These are phyloP conservation scores for Manis pentadactyla DNA, from an alignment of 2,797 vertebrate species.

Conservation along the genomic window DNA sequence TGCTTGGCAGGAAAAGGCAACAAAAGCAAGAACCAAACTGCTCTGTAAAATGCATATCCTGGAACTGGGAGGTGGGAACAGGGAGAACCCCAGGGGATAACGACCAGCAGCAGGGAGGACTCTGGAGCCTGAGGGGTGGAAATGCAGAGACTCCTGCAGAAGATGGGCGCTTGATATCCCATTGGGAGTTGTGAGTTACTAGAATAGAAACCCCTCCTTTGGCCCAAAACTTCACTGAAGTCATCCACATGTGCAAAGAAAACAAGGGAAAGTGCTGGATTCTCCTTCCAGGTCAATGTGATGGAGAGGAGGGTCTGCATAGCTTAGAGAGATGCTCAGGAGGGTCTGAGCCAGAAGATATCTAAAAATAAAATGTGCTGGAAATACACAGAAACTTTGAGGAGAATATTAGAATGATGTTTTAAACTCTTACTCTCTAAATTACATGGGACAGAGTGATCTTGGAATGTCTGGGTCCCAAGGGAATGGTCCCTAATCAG, in stretches of 20 bases:
- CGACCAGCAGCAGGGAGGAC: too few relatives aligned
- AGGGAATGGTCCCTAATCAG: background rate
- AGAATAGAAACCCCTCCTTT: background rate
- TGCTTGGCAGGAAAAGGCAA: background rate
- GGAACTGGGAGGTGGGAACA: background rate
- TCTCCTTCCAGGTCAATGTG: background rate
- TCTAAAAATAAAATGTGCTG: background rate
- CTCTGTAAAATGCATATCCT: accelerated
- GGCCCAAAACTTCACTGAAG: background rate
- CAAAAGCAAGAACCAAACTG: background rate
- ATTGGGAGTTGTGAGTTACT: background rate
- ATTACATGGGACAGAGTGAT: background rate
- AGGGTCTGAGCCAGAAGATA: background rate
- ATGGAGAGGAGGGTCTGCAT: background rate
- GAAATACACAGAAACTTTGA: background rate
- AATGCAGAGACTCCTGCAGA: background rate
- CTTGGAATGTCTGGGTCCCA: background rate
- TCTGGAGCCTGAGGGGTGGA: background rate
- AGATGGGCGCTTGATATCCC: background rate
- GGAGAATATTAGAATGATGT: background rate
- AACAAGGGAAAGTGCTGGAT: background rate
- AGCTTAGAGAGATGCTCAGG: background rate
- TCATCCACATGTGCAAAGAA: background rate
- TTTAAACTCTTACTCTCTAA: background rate
- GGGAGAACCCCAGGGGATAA: background rate